Evolutionary conservation across 2,888 invertebrate species (phyloP).

Genomic region (Dynastes hyllus): DNA sequence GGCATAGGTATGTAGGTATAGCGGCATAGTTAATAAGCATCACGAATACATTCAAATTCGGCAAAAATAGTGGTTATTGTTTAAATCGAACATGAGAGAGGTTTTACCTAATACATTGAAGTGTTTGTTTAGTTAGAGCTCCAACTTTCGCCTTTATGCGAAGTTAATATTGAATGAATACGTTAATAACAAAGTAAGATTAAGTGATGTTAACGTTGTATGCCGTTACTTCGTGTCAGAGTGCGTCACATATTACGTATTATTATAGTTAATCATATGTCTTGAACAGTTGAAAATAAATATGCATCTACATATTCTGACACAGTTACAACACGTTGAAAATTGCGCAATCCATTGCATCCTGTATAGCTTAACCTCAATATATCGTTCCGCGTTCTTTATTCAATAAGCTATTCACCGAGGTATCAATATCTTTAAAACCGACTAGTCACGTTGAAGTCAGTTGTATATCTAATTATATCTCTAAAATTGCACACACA

Average conservation of each 20-base stretch:
- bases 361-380: constrained; percentile 51
- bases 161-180: constrained; percentile 42
- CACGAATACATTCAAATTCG: background rate
- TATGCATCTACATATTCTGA: constrained; percentile 44
- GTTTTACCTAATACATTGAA: constrained; percentile 1
- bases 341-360: constrained; percentile 51
- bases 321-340: constrained; percentile 43
- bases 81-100: constrained; percentile 17
- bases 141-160: constrained; percentile 16
- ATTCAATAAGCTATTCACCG: constrained; percentile 49
- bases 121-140: background rate
- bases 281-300: constrained; percentile 46
- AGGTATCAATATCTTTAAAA: constrained; percentile 48
- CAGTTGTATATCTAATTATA: constrained; percentile 52
- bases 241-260: constrained; percentile 42
- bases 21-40: background rate
- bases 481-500: constrained; percentile 43
- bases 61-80: constrained; percentile 12
- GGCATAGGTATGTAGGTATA: too few relatives aligned
- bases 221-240: constrained; percentile 39
- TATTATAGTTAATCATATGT: constrained; percentile 45
- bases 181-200: constrained; percentile 38
- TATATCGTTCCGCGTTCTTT: constrained; percentile 53
- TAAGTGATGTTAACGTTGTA: constrained; percentile 39
- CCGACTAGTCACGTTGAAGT: constrained; percentile 51